Conservation (phyloP, 1,140 invertebrate genomes). For the Caligus rogercresseyi region DNA sequence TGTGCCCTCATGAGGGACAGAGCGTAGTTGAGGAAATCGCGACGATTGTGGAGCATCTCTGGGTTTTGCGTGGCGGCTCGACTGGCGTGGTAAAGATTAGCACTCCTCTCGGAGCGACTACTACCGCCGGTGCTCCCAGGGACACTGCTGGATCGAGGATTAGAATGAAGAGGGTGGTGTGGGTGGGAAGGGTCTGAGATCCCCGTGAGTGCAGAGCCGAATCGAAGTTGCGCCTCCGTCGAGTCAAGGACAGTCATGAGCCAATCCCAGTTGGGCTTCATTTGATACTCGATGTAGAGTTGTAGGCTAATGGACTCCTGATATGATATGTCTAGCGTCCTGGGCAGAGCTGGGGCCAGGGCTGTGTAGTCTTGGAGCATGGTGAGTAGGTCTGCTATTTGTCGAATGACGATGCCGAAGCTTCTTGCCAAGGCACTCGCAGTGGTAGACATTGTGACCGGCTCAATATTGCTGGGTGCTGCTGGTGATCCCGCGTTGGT, state of each 20-base stretch:
- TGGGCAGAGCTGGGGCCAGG: constrained; percentile 40
- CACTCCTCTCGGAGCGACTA: background rate
- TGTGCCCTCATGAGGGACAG: constrained; percentile 87
- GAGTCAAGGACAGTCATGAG: constrained; percentile 91
- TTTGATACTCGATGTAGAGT: constrained; percentile 60
- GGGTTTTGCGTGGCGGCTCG: background rate
- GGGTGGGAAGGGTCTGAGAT: background rate
- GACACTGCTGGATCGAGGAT: background rate
- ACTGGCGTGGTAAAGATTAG: background rate
- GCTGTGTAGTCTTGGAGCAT: constrained; percentile 52
- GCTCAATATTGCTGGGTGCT: constrained; percentile 37
- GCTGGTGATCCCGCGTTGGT: constrained; percentile 39
- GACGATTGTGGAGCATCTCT: constrained; percentile 34
- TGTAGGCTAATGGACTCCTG: constrained; percentile 53
- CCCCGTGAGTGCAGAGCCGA: constrained; percentile 47
- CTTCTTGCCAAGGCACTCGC: constrained; percentile 76
- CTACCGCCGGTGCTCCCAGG: too few species aligned
- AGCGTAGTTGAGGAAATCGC: constrained; percentile 90
- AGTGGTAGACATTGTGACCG: constrained; percentile 80
- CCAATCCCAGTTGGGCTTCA: constrained; percentile 95
- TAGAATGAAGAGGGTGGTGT: background rate
- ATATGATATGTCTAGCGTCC: constrained; percentile 44
- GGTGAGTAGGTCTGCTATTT: constrained; percentile 75
- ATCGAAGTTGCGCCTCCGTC: constrained; percentile 87
- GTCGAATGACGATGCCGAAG: constrained; percentile 77